Evolutionary conservation across 2,113 vertebrate species (phyloP).

Genomic region (Corynorhinus townsendii): DNA sequence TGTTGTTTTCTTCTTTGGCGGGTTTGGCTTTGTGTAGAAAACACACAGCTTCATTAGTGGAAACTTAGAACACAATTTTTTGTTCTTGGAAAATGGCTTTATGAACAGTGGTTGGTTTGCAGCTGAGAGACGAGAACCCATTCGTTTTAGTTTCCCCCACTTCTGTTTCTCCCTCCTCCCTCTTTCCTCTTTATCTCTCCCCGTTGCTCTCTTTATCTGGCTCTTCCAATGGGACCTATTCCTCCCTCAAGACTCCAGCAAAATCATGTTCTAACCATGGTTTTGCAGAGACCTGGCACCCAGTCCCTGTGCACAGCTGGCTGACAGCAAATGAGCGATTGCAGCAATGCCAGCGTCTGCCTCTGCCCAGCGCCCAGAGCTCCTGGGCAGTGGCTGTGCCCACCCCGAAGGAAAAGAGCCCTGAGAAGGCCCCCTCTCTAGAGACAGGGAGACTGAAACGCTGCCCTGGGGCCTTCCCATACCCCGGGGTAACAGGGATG

Average conservation of each 20-base stretch:
- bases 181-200: neutral
- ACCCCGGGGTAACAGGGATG: neutral
- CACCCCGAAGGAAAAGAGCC: neutral
- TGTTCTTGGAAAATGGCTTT: neutral
- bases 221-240: neutral
- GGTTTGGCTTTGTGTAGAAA: constrained; percentile 9
- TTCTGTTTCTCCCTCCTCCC: neutral
- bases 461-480: neutral
- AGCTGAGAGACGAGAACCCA: neutral
- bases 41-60: neutral
- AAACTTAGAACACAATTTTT: neutral
- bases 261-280: neutral
- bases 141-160: neutral
- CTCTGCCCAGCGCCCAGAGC: neutral
- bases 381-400: neutral
- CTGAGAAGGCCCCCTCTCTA: neutral
- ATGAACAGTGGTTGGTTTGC: neutral
- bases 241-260: neutral
- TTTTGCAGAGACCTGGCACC: neutral
- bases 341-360: neutral
- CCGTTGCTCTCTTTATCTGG: neutral
- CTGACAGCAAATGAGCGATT: neutral
- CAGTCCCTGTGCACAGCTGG: neutral
- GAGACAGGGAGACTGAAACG: neutral
- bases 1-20: neutral